Conservation (phyloP, 92 coral and sea anemone species). For the Siderastrea siderea region DNA sequence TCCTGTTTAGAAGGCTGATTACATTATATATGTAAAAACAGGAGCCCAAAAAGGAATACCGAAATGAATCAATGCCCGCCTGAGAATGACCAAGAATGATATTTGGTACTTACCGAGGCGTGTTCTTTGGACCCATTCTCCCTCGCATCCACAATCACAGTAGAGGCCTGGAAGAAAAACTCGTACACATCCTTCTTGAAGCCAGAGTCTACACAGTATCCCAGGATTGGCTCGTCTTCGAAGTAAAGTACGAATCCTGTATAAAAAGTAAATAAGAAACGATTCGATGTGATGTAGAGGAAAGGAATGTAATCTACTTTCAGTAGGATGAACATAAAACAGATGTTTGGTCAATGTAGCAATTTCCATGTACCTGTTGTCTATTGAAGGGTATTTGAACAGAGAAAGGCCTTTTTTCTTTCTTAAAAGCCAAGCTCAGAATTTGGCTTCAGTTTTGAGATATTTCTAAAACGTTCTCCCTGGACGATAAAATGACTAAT, state of each 20-base stretch:
- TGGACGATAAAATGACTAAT: too few species aligned
- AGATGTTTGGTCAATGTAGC: too few species aligned
- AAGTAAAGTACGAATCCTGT: slow-evolving; percentile 70
- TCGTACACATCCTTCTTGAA: slow-evolving; percentile 60
- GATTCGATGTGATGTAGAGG: neutral
- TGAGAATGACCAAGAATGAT: neutral
- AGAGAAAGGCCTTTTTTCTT: too few species aligned
- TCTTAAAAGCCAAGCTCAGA: neutral
- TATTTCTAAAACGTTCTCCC: too few species aligned
- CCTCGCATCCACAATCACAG: slow-evolving; percentile 70
- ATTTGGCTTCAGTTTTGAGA: neutral
- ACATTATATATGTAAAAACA: neutral
- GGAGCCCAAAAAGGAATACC: too few species aligned
- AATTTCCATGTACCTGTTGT: too few species aligned
- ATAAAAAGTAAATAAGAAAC: neutral
- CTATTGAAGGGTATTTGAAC: too few species aligned
- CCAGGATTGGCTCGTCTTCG: slow-evolving; percentile 62
- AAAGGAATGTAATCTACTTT: too few species aligned
- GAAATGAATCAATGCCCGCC: too few species aligned
- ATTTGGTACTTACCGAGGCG: slow-evolving; percentile 50
- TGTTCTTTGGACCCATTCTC: slow-evolving; percentile 53
- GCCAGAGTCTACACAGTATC: slow-evolving; percentile 74
- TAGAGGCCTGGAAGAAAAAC: slow-evolving; percentile 73
- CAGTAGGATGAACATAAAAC: too few species aligned
- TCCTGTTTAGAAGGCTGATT: neutral